Evolutionary conservation across 2,797 vertebrate genomes (phyloP), one percentile per base, ranked within the genome.

Genomic region (Scolopax rusticola): DNA sequence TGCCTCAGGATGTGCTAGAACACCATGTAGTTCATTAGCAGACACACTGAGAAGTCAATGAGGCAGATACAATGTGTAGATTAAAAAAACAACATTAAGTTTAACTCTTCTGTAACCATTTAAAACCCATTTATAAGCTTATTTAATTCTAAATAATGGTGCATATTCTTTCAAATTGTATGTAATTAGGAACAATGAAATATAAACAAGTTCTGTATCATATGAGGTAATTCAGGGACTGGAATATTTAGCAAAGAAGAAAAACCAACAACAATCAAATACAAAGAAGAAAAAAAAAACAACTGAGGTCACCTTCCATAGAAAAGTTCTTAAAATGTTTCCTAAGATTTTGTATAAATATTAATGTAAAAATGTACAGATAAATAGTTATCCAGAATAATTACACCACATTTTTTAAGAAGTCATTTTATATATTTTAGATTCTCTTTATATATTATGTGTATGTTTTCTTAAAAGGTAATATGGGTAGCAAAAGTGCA

Each of bases 21-120:
- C 2, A 1, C 43, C 28, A 19, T 71, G 90, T 82, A 90, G 88
- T 64, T 95, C 92, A 89, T 96, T 92, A 95, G 60, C 40, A 85
- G 83, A 74, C 84, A 95, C 30, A 53, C 84, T 77, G 92, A 76
- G 95, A 87, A 95, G 63, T 92, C 90, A 96, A 81, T 94, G 90
- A 96, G 81, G 86, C 91, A 92, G 81, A 95, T 13, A 84, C 18
- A 90, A 77, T 92, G 40, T 45, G 41, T 69, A 82, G 65, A 89
- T 96, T 84, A 81, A 64, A 88, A 95, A 87, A 15, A 18, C 70
- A 88, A 19, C 71, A 47, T 89, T 71, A 64, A 11, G 8, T 86
- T 96, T 94, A 95, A 92, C 88, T 79, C 81, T 90, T 93, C 81
- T 57, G 12, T 74, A 89, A 76, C 36, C 43, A 77, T 84, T 73